Percentiles rank a stretch among this genome's conserved stretches.
phyloP scores from a whole-genome alignment of 1,140 invertebrate species.

The Heterodera schachtii region DNA sequence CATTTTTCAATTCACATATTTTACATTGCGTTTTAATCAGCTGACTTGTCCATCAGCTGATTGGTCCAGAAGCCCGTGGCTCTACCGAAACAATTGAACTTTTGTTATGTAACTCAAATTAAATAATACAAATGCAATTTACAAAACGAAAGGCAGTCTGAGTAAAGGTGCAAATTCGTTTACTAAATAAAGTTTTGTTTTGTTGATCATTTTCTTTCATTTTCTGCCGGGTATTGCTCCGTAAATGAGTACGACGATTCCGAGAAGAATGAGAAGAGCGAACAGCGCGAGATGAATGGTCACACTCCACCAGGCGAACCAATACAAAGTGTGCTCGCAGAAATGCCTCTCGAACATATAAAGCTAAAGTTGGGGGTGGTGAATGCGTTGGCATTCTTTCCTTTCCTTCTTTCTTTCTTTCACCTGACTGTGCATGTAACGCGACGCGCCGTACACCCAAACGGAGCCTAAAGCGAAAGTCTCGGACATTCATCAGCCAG shows the following conservation, averaged over 20 bases:
- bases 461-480: constrained; percentile 32
- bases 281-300: constrained; percentile 38
- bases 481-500: background rate
- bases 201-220: background rate
- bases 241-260: constrained; percentile 41
- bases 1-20: too few relatives aligned
- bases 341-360: constrained; percentile 44
- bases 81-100: too few relatives aligned
- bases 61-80: too few relatives aligned
- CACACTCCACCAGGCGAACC: constrained; percentile 41
- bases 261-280: constrained; percentile 33
- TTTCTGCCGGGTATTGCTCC: constrained; percentile 22
- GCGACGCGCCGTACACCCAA: constrained; percentile 41
- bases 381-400: background rate
- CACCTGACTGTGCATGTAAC: constrained; percentile 28
- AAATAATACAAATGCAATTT: too few relatives aligned
- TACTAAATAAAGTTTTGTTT: background rate
- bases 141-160: too few relatives aligned
- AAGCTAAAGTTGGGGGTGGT: background rate
- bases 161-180: too few relatives aligned
- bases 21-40: too few relatives aligned
- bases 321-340: constrained; percentile 38
- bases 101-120: too few relatives aligned
- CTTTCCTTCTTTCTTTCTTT: background rate
- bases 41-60: too few relatives aligned